Conservation (phyloP, 2,113 vertebrate species). For the Romanogobio albipinnatus region DNA sequence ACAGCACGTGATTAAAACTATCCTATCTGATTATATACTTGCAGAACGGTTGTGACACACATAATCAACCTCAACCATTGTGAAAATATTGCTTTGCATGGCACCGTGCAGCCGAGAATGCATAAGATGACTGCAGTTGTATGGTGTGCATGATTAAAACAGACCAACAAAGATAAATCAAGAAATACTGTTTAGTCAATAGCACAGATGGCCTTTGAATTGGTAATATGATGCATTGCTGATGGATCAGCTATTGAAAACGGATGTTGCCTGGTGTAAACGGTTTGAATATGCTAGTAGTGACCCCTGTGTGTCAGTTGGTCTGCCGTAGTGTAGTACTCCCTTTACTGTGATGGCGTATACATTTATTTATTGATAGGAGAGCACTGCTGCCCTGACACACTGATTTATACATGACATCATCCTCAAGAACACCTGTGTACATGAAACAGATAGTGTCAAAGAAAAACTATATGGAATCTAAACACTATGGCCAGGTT, state of each 20-base stretch:
- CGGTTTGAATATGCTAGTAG: not conserved
- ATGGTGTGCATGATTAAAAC: slow-evolving; percentile 20
- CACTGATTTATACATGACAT: no score
- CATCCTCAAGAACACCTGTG: no score
- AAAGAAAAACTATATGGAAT: no score
- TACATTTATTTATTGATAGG: no score
- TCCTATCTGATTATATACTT: slow-evolving; percentile 58
- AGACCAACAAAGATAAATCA: slow-evolving; percentile 20
- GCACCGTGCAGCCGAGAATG: slow-evolving; percentile 21
- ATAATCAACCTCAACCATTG: slow-evolving; percentile 52
- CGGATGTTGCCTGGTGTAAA: not conserved
- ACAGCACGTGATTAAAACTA: slow-evolving; percentile 58
- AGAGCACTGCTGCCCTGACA: no score
- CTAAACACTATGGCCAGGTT: no score
- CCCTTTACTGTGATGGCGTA: not conserved
- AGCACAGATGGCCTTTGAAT: slow-evolving; percentile 1
- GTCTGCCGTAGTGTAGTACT: not conserved
- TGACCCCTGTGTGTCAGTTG: not conserved
- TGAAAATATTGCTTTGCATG: slow-evolving; percentile 40
- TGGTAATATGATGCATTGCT: slow-evolving; percentile 8
- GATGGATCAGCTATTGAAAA: not conserved
- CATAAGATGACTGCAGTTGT: not conserved
- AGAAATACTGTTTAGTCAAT: slow-evolving; percentile 29
- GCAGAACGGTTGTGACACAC: slow-evolving; percentile 44
- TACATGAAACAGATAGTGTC: no score